phyloP scores from a whole-genome alignment of 2,113 vertebrate species.

The Phaethornis superciliosus region DNA sequence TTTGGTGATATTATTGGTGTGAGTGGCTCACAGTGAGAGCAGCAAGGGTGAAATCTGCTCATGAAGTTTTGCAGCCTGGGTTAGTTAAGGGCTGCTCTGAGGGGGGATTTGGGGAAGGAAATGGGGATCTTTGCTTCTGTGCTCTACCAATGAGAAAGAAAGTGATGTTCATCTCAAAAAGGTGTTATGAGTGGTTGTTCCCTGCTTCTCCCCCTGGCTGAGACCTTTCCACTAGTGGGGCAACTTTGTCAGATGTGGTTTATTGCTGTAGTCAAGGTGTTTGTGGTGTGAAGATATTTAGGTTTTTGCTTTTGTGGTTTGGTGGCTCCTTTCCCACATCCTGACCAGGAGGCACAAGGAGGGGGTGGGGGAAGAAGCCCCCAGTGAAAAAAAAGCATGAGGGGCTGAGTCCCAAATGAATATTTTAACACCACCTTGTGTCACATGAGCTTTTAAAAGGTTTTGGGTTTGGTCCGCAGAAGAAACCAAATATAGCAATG shows the following conservation, averaged over 20 bases:
- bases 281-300: not conserved
- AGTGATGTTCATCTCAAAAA: accelerated
- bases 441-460: not conserved
- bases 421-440: not conserved
- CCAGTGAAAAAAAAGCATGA: not conserved
- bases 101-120: not conserved
- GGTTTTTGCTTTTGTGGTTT: not conserved
- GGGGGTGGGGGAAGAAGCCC: accelerated
- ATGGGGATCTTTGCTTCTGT: not conserved
- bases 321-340: not conserved
- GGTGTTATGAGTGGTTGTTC: too few species aligned
- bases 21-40: not conserved
- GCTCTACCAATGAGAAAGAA: not conserved
- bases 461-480: not conserved
- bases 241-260: not conserved
- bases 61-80: not conserved
- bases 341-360: not conserved
- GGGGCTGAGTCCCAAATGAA: not conserved
- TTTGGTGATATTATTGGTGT: not conserved
- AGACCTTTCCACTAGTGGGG: not conserved
- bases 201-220: not conserved
- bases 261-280: not conserved
- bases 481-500: not conserved
- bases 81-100: not conserved
- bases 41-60: not conserved